Base-by-base conservation (phyloP, 2,888 invertebrate species). In the Campoplex capitator region DNA sequence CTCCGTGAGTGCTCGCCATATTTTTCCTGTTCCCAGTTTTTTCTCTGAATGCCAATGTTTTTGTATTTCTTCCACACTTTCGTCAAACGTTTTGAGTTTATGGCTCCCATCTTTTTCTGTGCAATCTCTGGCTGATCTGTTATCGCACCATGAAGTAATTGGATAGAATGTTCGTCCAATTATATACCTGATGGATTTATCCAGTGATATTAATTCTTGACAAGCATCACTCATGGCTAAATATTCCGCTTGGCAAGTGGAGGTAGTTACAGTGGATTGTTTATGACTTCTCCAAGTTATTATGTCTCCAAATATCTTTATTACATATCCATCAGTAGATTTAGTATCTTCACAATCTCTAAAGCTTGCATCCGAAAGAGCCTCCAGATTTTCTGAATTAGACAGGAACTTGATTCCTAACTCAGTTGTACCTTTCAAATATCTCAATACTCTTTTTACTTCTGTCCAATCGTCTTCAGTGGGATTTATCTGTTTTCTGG, bases 261-360 rank as follows among this genome's bases (percentile, higher is more conserved):
- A 89, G 8, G 80, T 70, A 13, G 89, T 75, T 38, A 86, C 56
- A 79, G 67, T 79, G 2, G 84, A 71, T 84, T 90, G 89, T 83
- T 90, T 88, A 32, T 88, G 88, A 74, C 85, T 89, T 79, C 87
- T 89, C 89, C 89, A 90, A 56, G 83, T 76, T 35, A 89, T 73
- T 35, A 62, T 51, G 38, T 87, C 87, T 28, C 84, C 84, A 67
- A 81, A 87, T 38, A 87, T 11, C 65, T 75, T 81, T 35, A 87
- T 84, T 18, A 79, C 23, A 56, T 83, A 84, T 70, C 87, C 87
- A 32, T 82, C 62, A 9, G 84, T 87, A n/a, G 87, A 81, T 75
- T 73, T 58, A n/a, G 84, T 79, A 62, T 75, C 58, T 48, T 84
- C 62, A 58, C 84, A 80, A 35, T 87, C 84, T 75, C 78, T 70